Evolutionary conservation across 2,888 invertebrate species (phyloP), one percentile per base, ranked within the genome.

Genomic region (Eumerus sabulonum): DNA sequence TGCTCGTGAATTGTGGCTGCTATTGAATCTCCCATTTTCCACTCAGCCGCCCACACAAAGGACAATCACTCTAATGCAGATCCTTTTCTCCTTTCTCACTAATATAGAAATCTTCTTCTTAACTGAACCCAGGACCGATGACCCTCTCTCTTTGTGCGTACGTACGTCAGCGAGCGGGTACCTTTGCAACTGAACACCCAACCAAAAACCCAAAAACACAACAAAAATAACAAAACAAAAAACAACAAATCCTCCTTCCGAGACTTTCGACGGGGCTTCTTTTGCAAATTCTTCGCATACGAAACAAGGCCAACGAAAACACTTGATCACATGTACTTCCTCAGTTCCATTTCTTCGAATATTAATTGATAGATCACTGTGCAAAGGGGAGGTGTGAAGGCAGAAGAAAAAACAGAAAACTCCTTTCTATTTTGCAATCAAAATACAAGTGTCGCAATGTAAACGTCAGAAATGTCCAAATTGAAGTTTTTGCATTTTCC

Each of bases 1-100:
- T 94, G 93, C 88, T 95, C 94, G 73, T 94, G 93, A 84, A 94
- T 90, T 87, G 92, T 90, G 85, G 92, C 91, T 84, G 91, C 92
- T 85, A 92, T 90, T 82, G 90, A 90, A 87, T 92, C 92, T 89
- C 90, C 91, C 91, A 91, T 91, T 87, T 87, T 72, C 42, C n/a
- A n/a, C 40, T n/a, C 11, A 16, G 17, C 59, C 45, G 27, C 38
- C 54, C 63, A 50, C 63, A 57, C 63, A 38, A 63, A 27, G 27
- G 27, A 27, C 27, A 7, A 27, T n/a, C n/a, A n/a, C 27, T 50
- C 44, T 12, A 66, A 48, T 53, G 16, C 27, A 27, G 19, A 38
- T 54, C 14, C 17, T 36, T 19, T 17, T 45, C 27, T 42, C 9
- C 35, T 17, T 18, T 44, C 35, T 47, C 27, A 27, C 14, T 45